Evolutionary conservation across 2,888 invertebrate genomes (phyloP), one percentile per base, ranked within the genome.

Genomic region (Lordiphosa andalusiaca): DNA sequence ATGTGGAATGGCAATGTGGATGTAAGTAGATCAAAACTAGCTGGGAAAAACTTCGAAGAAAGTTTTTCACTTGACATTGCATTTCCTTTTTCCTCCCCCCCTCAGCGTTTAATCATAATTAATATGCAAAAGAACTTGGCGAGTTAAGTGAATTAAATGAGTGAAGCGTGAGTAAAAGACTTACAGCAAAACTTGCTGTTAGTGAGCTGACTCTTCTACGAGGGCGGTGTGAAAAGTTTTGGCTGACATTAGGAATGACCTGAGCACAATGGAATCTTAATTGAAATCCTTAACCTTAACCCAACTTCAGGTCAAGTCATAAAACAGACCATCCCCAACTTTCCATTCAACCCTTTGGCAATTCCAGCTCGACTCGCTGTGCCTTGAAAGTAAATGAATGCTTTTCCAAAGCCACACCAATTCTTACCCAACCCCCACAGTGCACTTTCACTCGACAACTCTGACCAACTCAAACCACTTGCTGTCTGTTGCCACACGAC

Each of bases 1-100:
- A 90, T 90, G 90, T 90, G 90, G 90, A 90, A 90, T 73, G 90
- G 90, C 46, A 87, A 89, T 58, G 87, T 90, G 36, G 90, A 90
- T 71, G 90, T 90, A 80, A 89, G 90, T 90, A 66, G 19, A 4
- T 19, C 19, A 19, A 19, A 19, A 19, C 4, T 19, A 19, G 19
- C 19, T 19, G 19, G 19, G 19, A 4, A 19, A 4, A 19, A 19
- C 30, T 42, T 13, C 10, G 21, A 6, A 4, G 19, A 46, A 38
- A 38, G 16, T n/a, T 6, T 23, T 19, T n/a, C 37, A 25, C 62
- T 66, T 40, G 30, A 53, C 40, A 56, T 70, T 1, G 16, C 16
- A 16, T 16, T 2, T 16, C 16, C 16, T 16, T 16, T 16, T 2
- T 2, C 16, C 38, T n/a, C 6, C 6, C 9, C 37, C 6, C 13